A percentile compares a stretch with the other conserved stretches of the same genome.
Conservation (phyloP, 2,113 vertebrate species). For the Aldabrachelys gigantea region DNA sequence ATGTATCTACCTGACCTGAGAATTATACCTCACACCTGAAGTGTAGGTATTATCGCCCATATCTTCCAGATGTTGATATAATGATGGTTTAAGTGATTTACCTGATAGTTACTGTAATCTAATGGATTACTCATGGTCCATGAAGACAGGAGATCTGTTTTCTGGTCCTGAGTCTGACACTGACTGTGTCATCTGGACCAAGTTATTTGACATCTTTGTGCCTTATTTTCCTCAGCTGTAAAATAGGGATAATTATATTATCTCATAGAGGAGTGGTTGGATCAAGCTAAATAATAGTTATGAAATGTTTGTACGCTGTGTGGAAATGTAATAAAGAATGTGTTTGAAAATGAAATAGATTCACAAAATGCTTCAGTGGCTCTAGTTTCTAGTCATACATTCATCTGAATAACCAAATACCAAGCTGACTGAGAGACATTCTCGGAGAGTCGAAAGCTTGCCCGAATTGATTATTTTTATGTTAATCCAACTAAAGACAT, state of each 20-base stretch:
- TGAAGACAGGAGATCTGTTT: no score
- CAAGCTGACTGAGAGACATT: neutral
- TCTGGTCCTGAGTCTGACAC: no score
- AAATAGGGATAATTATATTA: no score
- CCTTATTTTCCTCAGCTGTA: no score
- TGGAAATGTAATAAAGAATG: rapidly evolving
- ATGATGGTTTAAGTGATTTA: rapidly evolving
- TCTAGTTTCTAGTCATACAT: neutral
- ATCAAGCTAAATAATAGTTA: no score
- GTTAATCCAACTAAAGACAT: neutral
- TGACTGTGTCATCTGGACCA: no score
- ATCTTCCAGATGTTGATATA: neutral
- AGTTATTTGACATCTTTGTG: no score
- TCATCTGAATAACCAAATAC: neutral
- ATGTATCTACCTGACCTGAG: no score
- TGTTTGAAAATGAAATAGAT: neutral
- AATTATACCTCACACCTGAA: no score
- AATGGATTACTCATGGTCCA: neutral
- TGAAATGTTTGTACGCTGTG: neutral
- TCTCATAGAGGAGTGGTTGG: no score
- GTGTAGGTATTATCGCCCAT: neutral
- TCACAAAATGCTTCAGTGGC: neutral
- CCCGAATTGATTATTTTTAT: neutral
- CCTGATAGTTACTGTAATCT: neutral
- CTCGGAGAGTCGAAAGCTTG: neutral